Percentiles rank a stretch among this genome's conserved stretches.
Evolutionary conservation across 2,113 vertebrate genomes (phyloP).

Genomic region (Seriola rivoliana): DNA sequence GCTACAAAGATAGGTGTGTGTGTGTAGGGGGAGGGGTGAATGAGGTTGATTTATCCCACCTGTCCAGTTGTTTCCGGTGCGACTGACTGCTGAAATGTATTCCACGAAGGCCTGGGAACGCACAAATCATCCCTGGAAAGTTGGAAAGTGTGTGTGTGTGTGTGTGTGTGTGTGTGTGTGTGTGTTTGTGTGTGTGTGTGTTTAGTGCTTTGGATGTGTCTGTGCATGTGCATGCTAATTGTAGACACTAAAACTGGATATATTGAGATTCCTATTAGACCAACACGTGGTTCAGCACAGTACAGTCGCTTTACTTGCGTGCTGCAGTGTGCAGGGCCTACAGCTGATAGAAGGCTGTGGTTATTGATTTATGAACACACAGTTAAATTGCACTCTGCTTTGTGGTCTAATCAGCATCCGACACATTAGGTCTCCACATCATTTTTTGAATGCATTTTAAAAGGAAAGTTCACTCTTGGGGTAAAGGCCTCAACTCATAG

Average conservation of each 20-base stretch:
- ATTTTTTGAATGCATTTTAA: slow-evolving; percentile 23
- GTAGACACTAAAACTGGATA: slow-evolving; percentile 32
- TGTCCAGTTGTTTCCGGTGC: slow-evolving; percentile 74
- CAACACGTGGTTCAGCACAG: slow-evolving; percentile 25
- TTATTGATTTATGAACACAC: slow-evolving; percentile 77
- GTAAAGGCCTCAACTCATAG: not conserved
- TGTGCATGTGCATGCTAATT: slow-evolving; percentile 20
- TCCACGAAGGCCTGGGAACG: slow-evolving; percentile 64
- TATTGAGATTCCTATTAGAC: slow-evolving; percentile 30
- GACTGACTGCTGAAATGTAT: slow-evolving; percentile 62
- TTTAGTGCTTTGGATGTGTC: slow-evolving; percentile 20
- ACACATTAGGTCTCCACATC: slow-evolving; percentile 48
- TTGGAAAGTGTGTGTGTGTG: slow-evolving; percentile 61
- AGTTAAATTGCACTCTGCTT: slow-evolving; percentile 62
- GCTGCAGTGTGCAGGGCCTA: slow-evolving; percentile 54
- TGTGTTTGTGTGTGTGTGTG: no score
- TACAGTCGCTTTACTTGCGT: slow-evolving; percentile 46
- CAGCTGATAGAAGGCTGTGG: slow-evolving; percentile 67
- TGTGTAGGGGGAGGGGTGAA: slow-evolving; percentile 25
- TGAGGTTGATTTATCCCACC: slow-evolving; percentile 71
- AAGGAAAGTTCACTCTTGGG: not conserved
- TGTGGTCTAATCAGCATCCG: slow-evolving; percentile 68
- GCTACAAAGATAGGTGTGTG: slow-evolving; percentile 59
- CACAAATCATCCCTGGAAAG: slow-evolving; percentile 70
- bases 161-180: no score